phyloP scores from a whole-genome alignment of 2,113 vertebrate genomes.

The Micronycteris hirsuta region DNA sequence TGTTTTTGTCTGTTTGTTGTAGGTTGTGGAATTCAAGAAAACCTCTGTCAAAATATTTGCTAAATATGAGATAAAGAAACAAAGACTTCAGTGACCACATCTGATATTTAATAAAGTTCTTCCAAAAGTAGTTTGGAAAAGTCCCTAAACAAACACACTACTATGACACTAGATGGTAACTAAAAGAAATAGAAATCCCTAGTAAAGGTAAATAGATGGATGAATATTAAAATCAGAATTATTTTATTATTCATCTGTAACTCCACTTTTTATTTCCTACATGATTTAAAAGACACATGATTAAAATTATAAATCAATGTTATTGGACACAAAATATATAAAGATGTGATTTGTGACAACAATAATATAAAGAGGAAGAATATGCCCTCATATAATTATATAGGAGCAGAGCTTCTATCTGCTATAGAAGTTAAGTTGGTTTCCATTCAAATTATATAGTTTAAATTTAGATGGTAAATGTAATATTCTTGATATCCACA shows the following conservation, averaged over 20 bases:
- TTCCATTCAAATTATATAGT: background rate
- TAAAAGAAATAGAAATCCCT: background rate
- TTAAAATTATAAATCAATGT: no score
- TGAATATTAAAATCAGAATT: background rate
- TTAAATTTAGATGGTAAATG: background rate
- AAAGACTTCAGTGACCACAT: background rate
- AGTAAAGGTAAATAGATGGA: background rate
- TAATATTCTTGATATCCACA: background rate
- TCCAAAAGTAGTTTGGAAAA: background rate
- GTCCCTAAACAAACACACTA: background rate
- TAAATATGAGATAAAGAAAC: background rate
- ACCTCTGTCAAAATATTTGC: background rate
- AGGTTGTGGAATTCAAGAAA: background rate
- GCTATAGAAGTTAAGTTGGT: background rate
- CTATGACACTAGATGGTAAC: background rate
- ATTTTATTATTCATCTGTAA: background rate
- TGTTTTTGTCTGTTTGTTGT: background rate
- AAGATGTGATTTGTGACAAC: background rate
- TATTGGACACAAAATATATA: no score
- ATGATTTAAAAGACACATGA: no score
- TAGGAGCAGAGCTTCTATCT: background rate
- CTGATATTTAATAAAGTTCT: background rate
- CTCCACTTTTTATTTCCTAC: no score
- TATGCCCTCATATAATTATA: background rate
- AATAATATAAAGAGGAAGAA: background rate